Evolutionary conservation across 1,140 invertebrate genomes (phyloP).

Genomic region (Penaeus japonicus): DNA sequence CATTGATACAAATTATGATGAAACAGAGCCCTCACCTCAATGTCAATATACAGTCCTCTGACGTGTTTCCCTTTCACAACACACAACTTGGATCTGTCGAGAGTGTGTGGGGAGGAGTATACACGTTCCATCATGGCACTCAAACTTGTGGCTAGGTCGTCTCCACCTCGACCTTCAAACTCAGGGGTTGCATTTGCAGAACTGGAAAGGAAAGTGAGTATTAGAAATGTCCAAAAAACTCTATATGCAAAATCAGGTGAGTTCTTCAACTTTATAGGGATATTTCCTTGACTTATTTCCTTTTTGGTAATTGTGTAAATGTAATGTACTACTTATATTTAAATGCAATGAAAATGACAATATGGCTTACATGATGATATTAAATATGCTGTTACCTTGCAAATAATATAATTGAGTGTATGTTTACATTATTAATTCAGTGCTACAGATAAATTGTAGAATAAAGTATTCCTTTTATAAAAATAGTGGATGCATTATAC

Average conservation of each 20-base stretch:
- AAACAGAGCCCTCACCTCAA: conserved; percentile 74
- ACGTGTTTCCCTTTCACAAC: conserved; percentile 86
- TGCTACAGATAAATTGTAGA: too few relatives aligned
- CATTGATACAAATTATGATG: background rate
- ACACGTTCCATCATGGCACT: conserved; percentile 79
- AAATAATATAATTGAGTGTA: too few relatives aligned
- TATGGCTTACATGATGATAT: background rate
- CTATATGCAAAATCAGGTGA: background rate
- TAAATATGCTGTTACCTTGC: too few relatives aligned
- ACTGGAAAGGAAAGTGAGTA: conserved; percentile 66
- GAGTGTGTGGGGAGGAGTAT: conserved; percentile 77
- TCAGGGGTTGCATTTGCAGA: conserved; percentile 94
- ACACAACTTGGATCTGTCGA: conserved; percentile 82
- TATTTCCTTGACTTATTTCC: too few relatives aligned
- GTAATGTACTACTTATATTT: too few relatives aligned
- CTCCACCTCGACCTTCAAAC: conserved; percentile 94
- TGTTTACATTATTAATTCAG: too few relatives aligned
- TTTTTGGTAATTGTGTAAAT: too few relatives aligned
- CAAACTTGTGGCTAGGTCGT: conserved; percentile 85
- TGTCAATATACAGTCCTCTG: conserved; percentile 93
- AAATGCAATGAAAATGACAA: too few relatives aligned
- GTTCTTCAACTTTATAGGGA: too few relatives aligned
- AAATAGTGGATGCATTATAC: too few relatives aligned
- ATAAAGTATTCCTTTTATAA: too few relatives aligned
- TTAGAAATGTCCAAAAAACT: background rate